Conservation (phyloP, 2,888 invertebrate species). For the Coremacera marginata region DNA sequence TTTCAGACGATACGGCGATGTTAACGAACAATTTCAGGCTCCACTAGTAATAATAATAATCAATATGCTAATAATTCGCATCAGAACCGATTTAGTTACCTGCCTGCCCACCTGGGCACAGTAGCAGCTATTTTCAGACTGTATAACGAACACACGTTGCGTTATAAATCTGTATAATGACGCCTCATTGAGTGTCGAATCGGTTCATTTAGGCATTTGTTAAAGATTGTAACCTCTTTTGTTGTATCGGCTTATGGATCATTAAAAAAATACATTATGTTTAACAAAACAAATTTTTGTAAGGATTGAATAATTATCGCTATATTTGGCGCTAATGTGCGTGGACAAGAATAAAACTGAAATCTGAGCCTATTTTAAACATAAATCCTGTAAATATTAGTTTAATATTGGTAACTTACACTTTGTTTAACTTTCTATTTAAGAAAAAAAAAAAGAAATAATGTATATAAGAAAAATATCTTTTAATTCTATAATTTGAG, state of each 20-base stretch:
- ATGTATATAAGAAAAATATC: too few species aligned
- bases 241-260: background rate
- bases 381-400: too few species aligned
- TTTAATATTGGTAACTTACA: too few species aligned
- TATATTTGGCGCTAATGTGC: too few species aligned
- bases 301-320: too few species aligned
- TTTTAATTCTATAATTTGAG: too few species aligned
- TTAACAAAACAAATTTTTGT: background rate
- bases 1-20: background rate
- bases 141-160: background rate
- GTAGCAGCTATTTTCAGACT: background rate
- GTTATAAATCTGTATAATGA: background rate
- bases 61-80: conserved; percentile 5
- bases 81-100: background rate
- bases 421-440: too few species aligned
- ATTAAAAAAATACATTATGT: background rate
- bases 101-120: background rate
- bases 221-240: background rate
- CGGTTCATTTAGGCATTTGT: background rate
- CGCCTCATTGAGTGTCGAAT: background rate
- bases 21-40: too few species aligned
- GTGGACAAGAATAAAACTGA: too few species aligned
- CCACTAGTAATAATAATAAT: background rate
- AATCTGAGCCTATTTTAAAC: too few species aligned
- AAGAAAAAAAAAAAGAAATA: too few species aligned